A percentile compares a stretch with the other conserved stretches of the same genome.
Conservation (phyloP, 2,797 vertebrate species). For the Pipistrellus pygmaeus region DNA sequence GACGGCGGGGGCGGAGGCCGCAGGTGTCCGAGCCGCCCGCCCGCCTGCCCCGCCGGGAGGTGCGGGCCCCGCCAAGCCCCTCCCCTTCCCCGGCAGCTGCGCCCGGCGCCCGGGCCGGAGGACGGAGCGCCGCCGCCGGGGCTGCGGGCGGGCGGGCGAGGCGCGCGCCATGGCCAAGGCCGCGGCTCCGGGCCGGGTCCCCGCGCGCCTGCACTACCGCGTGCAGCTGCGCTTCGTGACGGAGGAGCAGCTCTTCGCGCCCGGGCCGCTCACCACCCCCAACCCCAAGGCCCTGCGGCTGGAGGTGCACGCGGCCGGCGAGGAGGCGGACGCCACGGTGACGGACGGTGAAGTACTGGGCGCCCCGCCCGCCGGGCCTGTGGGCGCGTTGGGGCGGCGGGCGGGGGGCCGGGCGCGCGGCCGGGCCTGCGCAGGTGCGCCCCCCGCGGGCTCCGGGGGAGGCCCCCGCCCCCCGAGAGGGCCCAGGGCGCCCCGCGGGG, state of each 20-base stretch:
- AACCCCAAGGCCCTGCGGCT: slow-evolving; percentile 3
- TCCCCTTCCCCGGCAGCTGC: background rate
- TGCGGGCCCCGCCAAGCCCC: background rate
- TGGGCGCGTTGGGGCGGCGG: background rate
- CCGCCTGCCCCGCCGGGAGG: background rate
- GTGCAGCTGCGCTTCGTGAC: slow-evolving; percentile 56
- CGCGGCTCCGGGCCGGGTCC: accelerated
- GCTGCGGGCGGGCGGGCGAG: too few species aligned
- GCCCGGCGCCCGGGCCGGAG: background rate
- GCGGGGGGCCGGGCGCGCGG: background rate
- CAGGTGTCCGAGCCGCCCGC: background rate
- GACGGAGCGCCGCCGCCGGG: background rate
- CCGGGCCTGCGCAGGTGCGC: background rate
- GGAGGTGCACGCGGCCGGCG: slow-evolving; percentile 45
- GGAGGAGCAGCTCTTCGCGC: slow-evolving; percentile 67
- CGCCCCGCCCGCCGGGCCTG: background rate
- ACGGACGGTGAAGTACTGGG: slow-evolving; percentile 72
- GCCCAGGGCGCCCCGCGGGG: accelerated
- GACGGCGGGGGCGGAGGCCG: background rate
- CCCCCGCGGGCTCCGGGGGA: background rate
- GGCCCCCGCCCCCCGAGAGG: accelerated
- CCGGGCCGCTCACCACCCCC: background rate
- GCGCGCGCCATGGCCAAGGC: background rate
- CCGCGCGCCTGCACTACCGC: background rate
- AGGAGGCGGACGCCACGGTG: slow-evolving; percentile 18